Percentiles rank a stretch among this genome's conserved stretches.
Conservation (phyloP, 1,140 invertebrate species). For the Rhizoglyphus robini region DNA sequence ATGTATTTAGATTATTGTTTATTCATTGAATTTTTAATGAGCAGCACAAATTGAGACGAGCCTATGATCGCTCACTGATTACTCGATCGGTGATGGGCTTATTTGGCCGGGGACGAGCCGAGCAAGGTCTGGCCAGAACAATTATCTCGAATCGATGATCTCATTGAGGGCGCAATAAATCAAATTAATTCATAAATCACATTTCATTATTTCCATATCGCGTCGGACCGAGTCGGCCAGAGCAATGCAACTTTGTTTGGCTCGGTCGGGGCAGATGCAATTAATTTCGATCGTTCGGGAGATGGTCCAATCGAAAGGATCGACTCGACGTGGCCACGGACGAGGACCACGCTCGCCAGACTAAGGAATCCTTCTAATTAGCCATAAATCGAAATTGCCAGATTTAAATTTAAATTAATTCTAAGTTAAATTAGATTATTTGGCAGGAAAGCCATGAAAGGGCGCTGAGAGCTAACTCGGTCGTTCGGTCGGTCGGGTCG, state of each 20-base stretch:
- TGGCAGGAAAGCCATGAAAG: background rate
- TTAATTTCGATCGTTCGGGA: too few relatives aligned
- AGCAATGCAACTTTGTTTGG: background rate
- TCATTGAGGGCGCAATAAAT: background rate
- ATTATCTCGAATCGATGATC: background rate
- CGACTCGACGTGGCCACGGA: too few relatives aligned
- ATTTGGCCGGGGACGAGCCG: background rate
- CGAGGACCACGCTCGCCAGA: too few relatives aligned
- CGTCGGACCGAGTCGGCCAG: background rate
- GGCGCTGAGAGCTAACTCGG: background rate
- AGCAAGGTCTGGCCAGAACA: background rate
- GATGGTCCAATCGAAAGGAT: too few relatives aligned
- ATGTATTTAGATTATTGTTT: slow-evolving; percentile 4
- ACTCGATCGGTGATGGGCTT: background rate
- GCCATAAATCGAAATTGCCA: too few relatives aligned
- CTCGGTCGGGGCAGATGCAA: too few relatives aligned
- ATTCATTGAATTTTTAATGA: slow-evolving; percentile 14
- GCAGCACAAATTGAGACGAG: background rate
- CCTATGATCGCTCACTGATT: background rate
- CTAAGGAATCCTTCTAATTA: too few relatives aligned
- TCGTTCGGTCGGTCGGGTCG: background rate
- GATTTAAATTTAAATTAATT: background rate
- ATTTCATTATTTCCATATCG: slow-evolving; percentile 9
- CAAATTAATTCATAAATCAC: slow-evolving; percentile 11
- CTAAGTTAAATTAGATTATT: slow-evolving; percentile 3